Percentiles rank a stretch among this genome's conserved stretches.
Conservation (phyloP, 2,797 vertebrate species). For the Pantherophis alleghaniensis region DNA sequence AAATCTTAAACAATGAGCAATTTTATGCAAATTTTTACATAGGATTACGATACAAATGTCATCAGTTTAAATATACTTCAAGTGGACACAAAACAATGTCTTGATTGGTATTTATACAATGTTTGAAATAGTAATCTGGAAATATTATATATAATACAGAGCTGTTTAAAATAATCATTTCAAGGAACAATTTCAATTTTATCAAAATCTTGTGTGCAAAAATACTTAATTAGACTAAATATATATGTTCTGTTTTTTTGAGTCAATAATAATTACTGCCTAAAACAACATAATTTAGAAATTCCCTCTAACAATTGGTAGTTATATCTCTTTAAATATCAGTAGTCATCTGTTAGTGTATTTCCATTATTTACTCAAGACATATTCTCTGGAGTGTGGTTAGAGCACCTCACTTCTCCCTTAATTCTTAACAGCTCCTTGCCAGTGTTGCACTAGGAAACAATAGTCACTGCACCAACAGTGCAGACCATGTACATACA, state of each 20-base stretch:
- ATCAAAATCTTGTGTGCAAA: not conserved
- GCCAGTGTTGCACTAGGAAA: not conserved
- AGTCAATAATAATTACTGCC: constrained; percentile 22
- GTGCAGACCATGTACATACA: too few relatives aligned
- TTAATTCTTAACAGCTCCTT: not conserved
- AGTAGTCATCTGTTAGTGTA: not conserved
- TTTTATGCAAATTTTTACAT: constrained; percentile 13
- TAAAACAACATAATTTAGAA: constrained; percentile 11
- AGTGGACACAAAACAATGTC: not conserved
- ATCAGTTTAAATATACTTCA: not conserved
- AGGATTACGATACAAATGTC: not conserved
- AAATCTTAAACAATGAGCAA: not conserved
- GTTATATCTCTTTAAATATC: constrained; percentile 22
- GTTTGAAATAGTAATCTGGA: constrained; percentile 15
- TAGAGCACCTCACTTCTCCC: not conserved
- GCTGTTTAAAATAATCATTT: not conserved
- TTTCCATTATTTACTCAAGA: not conserved
- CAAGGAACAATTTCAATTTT: not conserved
- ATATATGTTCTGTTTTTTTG: constrained; percentile 5
- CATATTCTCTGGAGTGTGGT: not conserved
- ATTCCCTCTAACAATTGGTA: not conserved
- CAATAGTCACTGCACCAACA: not conserved
- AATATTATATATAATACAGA: not conserved
- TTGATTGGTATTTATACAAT: constrained; percentile 7
- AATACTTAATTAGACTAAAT: not conserved